Evolutionary conservation across 2,888 invertebrate species (phyloP), one percentile per base, ranked within the genome.

Genomic region (Saturnia japonica): DNA sequence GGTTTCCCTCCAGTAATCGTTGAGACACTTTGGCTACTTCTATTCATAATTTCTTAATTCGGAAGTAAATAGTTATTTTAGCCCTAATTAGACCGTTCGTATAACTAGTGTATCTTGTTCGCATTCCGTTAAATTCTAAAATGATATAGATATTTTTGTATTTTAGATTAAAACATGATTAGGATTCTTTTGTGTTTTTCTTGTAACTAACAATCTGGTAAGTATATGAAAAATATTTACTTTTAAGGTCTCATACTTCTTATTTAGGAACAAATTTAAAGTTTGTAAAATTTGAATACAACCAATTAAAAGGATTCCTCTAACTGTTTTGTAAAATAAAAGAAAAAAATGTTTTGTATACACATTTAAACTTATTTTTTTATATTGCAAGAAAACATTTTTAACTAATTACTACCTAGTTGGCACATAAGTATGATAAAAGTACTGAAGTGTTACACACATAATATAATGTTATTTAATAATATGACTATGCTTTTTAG

Each of bases 221-320:
- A 4, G 19, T 51, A 51, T 19, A 51, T 7, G 6, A 34, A 34
- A 19, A 19, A 7, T 19, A 51, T 51, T 19, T 51, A 16, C 1
- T 51, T 16, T 51, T 9, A 51, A 51, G 47, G 6, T 51, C 43
- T 43, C 14, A 34, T 34, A n/a, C n/a, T n/a, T n/a, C n/a, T 34
- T 34, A 34, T 34, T 34, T 34, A 34, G 2, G 34, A 34, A 4
- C 3, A 60, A 1, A 14, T 28, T 60, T 60, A 22, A 28, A 60
- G 12, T 28, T 28, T 28, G 16, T 60, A 14, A 6, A 1, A 60
- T 60, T 60, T 4, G 14, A 14, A 60, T 60, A 28, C 11, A 28
- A 28, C 19, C 34, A 34, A 34, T 51, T 19, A 60, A 28, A 74
- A 72, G 75, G 75, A 73, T 74, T 75, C 75, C 62, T 68, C 22